phyloP scores from a whole-genome alignment of 2,888 invertebrate species.

The Megastigmus dorsalis region DNA sequence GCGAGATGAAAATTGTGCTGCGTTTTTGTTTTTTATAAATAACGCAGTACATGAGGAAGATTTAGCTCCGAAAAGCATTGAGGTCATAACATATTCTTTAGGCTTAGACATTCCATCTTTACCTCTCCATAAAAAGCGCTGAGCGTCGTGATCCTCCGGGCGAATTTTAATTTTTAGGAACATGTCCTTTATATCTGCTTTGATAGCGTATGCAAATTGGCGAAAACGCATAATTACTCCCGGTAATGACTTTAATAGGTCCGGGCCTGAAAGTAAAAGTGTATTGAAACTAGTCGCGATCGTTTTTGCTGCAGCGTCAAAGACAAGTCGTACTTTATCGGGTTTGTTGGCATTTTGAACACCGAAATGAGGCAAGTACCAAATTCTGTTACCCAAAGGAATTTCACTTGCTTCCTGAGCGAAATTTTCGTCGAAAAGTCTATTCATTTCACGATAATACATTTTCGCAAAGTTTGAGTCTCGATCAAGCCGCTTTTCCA shows the following conservation, averaged over 20 bases:
- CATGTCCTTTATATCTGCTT: slow-evolving; percentile 7
- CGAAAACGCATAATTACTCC: slow-evolving; percentile 5
- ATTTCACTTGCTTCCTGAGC: slow-evolving; percentile 13
- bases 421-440: slow-evolving; percentile 41
- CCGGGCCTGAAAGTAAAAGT: background rate
- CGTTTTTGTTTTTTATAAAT: slow-evolving; percentile 58
- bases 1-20: slow-evolving; percentile 35
- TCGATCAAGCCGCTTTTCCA: background rate
- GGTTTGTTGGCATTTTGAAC: slow-evolving; percentile 39
- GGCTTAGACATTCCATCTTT: background rate
- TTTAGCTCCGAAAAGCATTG: background rate
- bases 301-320: no score
- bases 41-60: slow-evolving; percentile 47
- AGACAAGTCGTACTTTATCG: background rate
- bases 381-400: background rate
- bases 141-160: background rate
- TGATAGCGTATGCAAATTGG: background rate
- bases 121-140: background rate
- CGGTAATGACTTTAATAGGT: background rate
- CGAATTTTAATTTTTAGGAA: background rate
- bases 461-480: background rate
- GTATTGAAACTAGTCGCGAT: background rate
- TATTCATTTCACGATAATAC: slow-evolving; percentile 47
- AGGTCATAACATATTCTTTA: background rate
- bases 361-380: slow-evolving; percentile 59